Base-by-base conservation (phyloP, 1,140 invertebrate species). In the Scylla paramamosain region DNA sequence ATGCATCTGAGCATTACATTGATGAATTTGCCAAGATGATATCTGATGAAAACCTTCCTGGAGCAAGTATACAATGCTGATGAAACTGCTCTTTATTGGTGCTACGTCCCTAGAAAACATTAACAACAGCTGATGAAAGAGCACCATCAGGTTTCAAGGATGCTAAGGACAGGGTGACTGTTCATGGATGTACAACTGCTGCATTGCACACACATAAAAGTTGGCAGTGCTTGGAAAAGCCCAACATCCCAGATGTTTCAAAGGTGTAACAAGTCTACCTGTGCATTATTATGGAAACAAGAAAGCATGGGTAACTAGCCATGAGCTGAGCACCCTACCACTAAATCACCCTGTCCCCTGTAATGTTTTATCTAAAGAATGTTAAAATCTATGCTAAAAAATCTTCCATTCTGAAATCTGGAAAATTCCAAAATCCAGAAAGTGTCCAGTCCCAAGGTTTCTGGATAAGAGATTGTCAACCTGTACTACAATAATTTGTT, bases 261-360 rank as follows among this genome's bases (percentile, higher is more conserved):
- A 52, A 59, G 90, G 46, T 52, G 46, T 59, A 10, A 6, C n/a
- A 6, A 91, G 4, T 28, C 20, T 91, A 59, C 45, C 90, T 6
- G 4, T 32, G 32, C 28, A 59, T 91, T 91, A 91, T 91, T 59
- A 91, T 59, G 90, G 0, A 91, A 91, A 91, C 32, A 91, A 91
- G 52, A 91, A 67, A 59, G 16, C 90, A 91, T 59, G 46, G 90
- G 32, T 28, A 91, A 52, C 0, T 14, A 48, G 46, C n/a, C n/a
- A n/a, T n/a, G n/a, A n/a, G n/a, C n/a, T n/a, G n/a, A n/a, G n/a
- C n/a, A n/a, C n/a, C n/a, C n/a, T n/a, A n/a, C n/a, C n/a, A n/a
- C n/a, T n/a, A n/a, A n/a, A n/a, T n/a, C n/a, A n/a, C n/a, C n/a
- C n/a, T n/a, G n/a, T n/a, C n/a, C n/a, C n/a, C n/a, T n/a, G n/a